These are phyloP conservation scores for Epinephelus moara DNA, from an alignment of 2,113 vertebrate species.

Conservation along the genomic window DNA sequence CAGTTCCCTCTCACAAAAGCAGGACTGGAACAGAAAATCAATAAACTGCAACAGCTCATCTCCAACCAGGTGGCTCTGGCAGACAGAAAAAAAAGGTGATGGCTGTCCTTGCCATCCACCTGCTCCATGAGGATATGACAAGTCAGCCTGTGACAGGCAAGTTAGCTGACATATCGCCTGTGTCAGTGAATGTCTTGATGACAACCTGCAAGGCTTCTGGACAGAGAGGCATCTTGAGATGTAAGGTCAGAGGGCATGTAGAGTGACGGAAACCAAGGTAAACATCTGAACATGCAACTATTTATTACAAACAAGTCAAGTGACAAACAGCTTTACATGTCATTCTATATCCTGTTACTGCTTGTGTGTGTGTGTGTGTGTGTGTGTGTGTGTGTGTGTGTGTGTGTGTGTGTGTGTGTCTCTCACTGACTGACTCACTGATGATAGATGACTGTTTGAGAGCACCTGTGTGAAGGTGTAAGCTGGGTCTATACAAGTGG, in stretches of 20 bases:
- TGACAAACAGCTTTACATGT: too few species aligned
- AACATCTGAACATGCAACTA: not conserved
- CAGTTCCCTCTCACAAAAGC: not conserved
- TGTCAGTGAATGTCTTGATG: not conserved
- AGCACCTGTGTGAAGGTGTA: too few species aligned
- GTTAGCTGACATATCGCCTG: not conserved
- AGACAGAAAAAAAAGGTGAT: not conserved
- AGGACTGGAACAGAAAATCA: not conserved
- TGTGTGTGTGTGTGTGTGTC: too few species aligned
- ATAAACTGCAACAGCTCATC: slow-evolving; percentile 11
- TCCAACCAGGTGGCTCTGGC: not conserved
- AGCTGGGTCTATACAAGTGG: too few species aligned
- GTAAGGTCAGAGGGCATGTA: not conserved
- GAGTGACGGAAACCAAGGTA: not conserved
- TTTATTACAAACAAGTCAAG: not conserved
- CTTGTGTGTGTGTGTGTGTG: too few species aligned
- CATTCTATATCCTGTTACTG: too few species aligned
- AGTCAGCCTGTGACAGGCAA: slow-evolving; percentile 24
- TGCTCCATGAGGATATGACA: not conserved
- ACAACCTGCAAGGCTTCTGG: slow-evolving; percentile 12
- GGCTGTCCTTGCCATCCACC: slow-evolving; percentile 29
- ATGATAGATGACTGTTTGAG: too few species aligned
- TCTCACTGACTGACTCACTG: too few species aligned
- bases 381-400: too few species aligned
- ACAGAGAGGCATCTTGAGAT: not conserved